Conservation (phyloP, 2,888 invertebrate species). For the Cryptus armator region DNA sequence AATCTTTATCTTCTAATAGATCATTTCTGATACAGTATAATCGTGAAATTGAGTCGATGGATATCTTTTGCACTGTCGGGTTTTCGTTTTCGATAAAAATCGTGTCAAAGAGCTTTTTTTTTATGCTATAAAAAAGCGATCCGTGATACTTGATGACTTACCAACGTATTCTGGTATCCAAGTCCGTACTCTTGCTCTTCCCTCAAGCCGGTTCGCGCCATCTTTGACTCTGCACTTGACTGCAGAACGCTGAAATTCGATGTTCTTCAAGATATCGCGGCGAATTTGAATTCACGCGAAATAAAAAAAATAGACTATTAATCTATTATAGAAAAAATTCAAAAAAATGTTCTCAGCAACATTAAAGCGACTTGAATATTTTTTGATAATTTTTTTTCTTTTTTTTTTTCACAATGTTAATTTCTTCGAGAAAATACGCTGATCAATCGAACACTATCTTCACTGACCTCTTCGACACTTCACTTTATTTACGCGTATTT, state of each 20-base stretch:
- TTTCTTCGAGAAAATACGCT: slow-evolving; percentile 5
- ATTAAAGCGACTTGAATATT: neutral
- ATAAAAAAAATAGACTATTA: neutral
- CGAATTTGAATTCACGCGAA: neutral
- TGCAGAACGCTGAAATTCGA: slow-evolving; percentile 11
- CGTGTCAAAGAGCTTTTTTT: slow-evolving; percentile 4
- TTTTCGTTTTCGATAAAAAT: neutral
- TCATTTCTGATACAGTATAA: neutral
- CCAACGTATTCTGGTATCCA: slow-evolving; percentile 90
- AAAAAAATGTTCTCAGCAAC: neutral
- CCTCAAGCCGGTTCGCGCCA: slow-evolving; percentile 78
- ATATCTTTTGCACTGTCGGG: neutral
- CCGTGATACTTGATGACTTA: slow-evolving; percentile 83
- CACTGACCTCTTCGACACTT: slow-evolving; percentile 30
- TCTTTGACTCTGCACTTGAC: slow-evolving; percentile 66
- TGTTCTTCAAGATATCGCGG: slow-evolving; percentile 5
- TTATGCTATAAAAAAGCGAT: neutral
- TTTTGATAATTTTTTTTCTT: neutral
- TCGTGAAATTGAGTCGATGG: neutral
- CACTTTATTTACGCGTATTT: slow-evolving; percentile 38
- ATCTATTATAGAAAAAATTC: neutral
- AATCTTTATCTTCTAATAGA: neutral
- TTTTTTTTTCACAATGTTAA: neutral
- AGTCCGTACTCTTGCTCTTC: slow-evolving; percentile 89
- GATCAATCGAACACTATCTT: slow-evolving; percentile 31